Conservation (phyloP, 2,113 vertebrate species). For the Bubo blakistoni region DNA sequence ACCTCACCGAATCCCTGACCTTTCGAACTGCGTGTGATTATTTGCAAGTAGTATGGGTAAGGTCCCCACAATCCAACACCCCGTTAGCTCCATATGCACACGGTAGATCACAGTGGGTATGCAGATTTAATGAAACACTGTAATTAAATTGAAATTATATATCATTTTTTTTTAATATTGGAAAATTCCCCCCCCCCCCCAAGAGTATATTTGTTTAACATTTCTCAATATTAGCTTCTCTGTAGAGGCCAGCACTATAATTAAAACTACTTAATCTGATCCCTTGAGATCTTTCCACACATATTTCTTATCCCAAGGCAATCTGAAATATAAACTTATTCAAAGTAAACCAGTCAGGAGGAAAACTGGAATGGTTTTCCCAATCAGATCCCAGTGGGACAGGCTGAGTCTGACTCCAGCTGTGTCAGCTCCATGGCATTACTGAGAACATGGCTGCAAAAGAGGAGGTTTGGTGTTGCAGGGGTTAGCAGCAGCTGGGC, state of each 20-base stretch:
- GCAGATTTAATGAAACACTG: background rate
- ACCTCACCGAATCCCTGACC: background rate
- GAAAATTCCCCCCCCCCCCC: background rate
- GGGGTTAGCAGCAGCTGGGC: background rate
- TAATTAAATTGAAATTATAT: background rate
- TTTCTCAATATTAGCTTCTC: conserved; percentile 15
- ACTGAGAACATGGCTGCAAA: background rate
- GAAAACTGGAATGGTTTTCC: conserved; percentile 46
- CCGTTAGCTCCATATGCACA: accelerated
- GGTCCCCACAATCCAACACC: accelerated
- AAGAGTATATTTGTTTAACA: background rate
- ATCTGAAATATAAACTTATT: conserved; percentile 39
- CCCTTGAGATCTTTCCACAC: conserved; percentile 34
- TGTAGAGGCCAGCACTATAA: background rate
- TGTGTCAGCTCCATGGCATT: background rate
- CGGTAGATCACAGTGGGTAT: accelerated
- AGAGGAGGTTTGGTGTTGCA: background rate
- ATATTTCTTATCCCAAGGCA: conserved; percentile 20
- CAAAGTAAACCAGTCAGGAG: conserved; percentile 23
- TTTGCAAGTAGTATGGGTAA: background rate
- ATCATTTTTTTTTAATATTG: background rate
- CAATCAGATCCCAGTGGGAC: background rate
- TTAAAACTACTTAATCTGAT: conserved; percentile 40
- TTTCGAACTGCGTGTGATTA: background rate
- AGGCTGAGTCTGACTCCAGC: background rate